Conservation (phyloP, 2,113 vertebrate genomes). For the Lycaon pictus region DNA sequence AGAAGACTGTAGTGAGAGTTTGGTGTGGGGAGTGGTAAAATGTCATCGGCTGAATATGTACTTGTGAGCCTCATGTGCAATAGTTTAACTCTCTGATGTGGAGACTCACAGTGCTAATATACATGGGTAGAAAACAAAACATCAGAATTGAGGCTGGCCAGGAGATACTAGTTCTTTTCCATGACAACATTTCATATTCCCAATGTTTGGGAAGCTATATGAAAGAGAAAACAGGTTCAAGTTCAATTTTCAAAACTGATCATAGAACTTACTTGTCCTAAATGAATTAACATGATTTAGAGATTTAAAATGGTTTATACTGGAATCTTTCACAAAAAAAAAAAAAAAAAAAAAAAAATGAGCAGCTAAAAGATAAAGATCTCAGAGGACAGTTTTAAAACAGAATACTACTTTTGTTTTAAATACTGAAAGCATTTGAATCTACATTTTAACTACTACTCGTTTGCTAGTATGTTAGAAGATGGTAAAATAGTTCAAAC, state of each 20-base stretch:
- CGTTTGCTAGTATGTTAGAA: background rate
- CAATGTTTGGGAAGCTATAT: background rate
- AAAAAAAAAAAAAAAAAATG: background rate
- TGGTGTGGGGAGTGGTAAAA: background rate
- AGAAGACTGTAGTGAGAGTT: background rate
- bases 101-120: accelerated
- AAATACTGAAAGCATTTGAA: background rate
- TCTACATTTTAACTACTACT: background rate
- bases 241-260: background rate
- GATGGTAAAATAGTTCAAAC: background rate
- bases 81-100: background rate
- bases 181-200: background rate
- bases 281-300: background rate
- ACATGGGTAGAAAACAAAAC: background rate
- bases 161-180: background rate
- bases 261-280: background rate
- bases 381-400: background rate
- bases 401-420: background rate
- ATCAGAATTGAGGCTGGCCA: background rate
- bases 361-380: background rate
- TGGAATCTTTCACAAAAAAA: background rate
- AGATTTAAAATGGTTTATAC: conserved; percentile 6
- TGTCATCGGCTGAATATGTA: background rate
- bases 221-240: background rate
- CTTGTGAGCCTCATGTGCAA: background rate